Evolutionary conservation across 2,113 vertebrate genomes (phyloP).

Genomic region (Microcebus lehilahytsara): DNA sequence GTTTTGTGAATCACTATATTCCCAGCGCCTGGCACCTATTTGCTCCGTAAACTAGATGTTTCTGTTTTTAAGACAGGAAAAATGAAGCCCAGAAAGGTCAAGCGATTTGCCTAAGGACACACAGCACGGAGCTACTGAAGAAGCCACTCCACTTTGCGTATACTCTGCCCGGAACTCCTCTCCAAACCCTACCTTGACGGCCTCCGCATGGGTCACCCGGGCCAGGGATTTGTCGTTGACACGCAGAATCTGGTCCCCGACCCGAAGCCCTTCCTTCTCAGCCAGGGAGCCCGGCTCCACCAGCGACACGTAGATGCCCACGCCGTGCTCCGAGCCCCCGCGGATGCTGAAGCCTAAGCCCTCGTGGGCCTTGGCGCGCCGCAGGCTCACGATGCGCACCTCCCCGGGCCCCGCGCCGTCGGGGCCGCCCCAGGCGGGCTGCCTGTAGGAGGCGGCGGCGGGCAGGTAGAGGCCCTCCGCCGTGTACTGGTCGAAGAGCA

Average conservation of each 20-base stretch:
- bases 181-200: slow-evolving; percentile 91
- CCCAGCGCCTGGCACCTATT: not conserved
- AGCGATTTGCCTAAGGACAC: slow-evolving; percentile 50
- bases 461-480: slow-evolving; percentile 95
- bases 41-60: not conserved
- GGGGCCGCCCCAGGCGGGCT: slow-evolving; percentile 70
- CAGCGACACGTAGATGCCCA: slow-evolving; percentile 97
- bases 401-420: slow-evolving; percentile 80
- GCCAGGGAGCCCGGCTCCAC: slow-evolving; percentile 97
- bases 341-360: slow-evolving; percentile 98
- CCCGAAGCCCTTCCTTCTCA: slow-evolving; percentile 92
- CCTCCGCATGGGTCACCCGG: slow-evolving; percentile 93
- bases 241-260: slow-evolving; percentile 96
- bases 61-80: not conserved
- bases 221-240: slow-evolving; percentile 96
- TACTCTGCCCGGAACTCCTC: not conserved
- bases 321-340: slow-evolving; percentile 96
- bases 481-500: slow-evolving; percentile 97
- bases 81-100: not conserved
- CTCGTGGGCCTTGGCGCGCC: slow-evolving; percentile 94
- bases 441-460: slow-evolving; percentile 76
- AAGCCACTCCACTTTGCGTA: not conserved
- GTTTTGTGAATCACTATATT: not conserved
- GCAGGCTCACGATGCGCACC: slow-evolving; percentile 91
- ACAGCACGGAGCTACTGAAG: slow-evolving; percentile 29